Percentiles rank a stretch among this genome's conserved stretches.
phyloP scores from a whole-genome alignment of 2,113 vertebrate genomes.

The Zapornia atra region DNA sequence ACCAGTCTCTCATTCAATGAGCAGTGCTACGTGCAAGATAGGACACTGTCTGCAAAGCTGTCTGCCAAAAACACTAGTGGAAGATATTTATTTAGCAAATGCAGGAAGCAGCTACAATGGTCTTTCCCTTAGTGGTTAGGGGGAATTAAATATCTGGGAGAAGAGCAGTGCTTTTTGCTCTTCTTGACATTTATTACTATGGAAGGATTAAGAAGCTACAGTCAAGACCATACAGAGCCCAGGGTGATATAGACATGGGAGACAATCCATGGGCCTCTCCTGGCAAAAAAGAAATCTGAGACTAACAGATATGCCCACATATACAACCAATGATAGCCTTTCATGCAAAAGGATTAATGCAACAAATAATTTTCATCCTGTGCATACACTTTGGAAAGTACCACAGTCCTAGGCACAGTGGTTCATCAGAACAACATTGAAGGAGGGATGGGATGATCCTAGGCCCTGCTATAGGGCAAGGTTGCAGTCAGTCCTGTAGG shows the following conservation, averaged over 20 bases:
- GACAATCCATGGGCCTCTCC: not conserved
- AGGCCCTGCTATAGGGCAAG: not conserved
- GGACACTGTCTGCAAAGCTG: not conserved
- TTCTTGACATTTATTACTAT: not conserved
- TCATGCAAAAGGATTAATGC: not conserved
- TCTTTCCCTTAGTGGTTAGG: not conserved
- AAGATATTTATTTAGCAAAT: not conserved
- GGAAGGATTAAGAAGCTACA: not conserved
- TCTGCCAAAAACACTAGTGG: not conserved
- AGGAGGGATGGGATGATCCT: not conserved
- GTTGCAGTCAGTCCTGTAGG: not conserved
- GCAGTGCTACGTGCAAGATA: not conserved
- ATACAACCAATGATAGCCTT: not conserved
- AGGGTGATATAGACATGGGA: not conserved
- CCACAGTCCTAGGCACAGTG: not conserved
- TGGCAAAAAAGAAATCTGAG: not conserved
- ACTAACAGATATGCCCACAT: not conserved
- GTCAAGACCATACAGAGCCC: not conserved
- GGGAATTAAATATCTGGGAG: not conserved
- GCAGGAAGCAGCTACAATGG: not conserved
- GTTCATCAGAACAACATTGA: accelerated
- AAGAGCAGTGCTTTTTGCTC: not conserved
- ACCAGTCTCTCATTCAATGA: not conserved
- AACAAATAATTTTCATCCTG: not conserved
- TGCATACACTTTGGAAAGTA: not conserved